phyloP scores from a whole-genome alignment of 2,113 vertebrate species.

The Paradisaea rubra region DNA sequence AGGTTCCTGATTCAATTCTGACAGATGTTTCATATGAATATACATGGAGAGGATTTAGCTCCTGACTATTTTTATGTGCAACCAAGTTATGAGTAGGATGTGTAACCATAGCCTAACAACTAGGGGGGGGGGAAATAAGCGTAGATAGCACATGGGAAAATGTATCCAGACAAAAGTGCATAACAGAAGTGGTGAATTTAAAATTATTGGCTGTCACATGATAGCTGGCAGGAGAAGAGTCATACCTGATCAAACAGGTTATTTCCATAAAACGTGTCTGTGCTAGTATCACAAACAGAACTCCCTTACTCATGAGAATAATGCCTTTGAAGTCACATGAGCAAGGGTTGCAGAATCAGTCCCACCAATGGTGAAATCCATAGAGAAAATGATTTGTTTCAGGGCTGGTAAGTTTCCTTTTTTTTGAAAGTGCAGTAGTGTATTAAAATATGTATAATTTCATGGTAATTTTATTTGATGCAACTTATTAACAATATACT shows the following conservation, averaged over 20 bases:
- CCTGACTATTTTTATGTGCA: background rate
- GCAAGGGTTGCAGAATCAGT: constrained; percentile 37
- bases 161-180: constrained; percentile 12
- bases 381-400: background rate
- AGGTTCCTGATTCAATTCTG: background rate
- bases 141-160: constrained; percentile 51
- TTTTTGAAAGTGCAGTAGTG: background rate
- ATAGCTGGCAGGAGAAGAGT: constrained; percentile 48
- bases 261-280: constrained; percentile 60
- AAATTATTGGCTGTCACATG: constrained; percentile 52
- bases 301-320: constrained; percentile 54
- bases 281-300: constrained; percentile 43
- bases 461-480: background rate
- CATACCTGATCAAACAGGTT: constrained; percentile 57
- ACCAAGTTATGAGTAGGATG: background rate
- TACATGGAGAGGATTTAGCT: background rate
- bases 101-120: background rate
- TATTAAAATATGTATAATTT: background rate
- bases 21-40: background rate
- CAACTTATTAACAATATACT: background rate
- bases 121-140: background rate
- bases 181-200: constrained; percentile 32
- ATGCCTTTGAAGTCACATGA: constrained; percentile 46
- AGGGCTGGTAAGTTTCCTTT: background rate
- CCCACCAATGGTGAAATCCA: constrained; percentile 12